These are phyloP conservation scores for Sebastes nivosus DNA, from an alignment of 2,797 vertebrate species.

Conservation along the genomic window DNA sequence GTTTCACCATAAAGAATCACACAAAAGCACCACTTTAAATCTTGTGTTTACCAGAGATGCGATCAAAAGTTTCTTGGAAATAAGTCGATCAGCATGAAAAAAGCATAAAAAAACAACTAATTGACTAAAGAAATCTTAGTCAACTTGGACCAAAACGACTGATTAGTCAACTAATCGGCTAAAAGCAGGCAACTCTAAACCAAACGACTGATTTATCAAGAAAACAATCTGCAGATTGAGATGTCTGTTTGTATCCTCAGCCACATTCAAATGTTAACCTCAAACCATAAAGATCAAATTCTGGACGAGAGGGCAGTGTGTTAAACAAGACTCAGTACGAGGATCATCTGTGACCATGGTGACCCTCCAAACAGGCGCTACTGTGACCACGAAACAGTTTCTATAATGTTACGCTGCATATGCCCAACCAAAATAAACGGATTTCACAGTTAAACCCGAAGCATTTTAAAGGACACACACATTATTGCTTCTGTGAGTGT, in stretches of 20 bases:
- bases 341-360: neutral
- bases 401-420: neutral
- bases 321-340: neutral
- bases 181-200: accelerated
- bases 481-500: neutral
- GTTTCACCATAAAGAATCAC: no score
- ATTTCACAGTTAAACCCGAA: neutral
- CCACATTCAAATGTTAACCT: neutral
- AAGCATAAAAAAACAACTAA: accelerated
- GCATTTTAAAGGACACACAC: neutral
- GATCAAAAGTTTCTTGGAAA: no score
- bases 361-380: neutral
- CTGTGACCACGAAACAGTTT: neutral
- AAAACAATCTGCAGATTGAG: neutral
- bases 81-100: no score
- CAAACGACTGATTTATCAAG: neutral
- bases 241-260: neutral
- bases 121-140: no score
- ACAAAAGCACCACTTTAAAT: no score
- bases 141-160: accelerated
- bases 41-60: no score
- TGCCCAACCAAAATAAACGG: neutral
- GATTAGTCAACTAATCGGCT: no score
- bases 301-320: neutral
- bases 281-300: neutral